These are phyloP conservation scores for Eupithecia pulchellata DNA, from an alignment of 2,888 invertebrate species.

Conservation along the genomic window DNA sequence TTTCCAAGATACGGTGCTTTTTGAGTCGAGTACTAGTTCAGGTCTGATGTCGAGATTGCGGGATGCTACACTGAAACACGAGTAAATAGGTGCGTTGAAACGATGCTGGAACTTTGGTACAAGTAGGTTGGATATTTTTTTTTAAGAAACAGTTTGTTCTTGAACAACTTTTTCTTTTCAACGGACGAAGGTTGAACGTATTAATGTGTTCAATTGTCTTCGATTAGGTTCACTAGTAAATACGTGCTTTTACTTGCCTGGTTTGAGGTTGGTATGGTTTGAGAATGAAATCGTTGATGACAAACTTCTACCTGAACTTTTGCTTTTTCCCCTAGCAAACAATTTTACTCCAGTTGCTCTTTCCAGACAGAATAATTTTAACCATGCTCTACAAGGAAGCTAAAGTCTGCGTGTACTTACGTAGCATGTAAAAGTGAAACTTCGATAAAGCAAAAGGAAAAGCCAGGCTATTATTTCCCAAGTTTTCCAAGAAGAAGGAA, in stretches of 20 bases:
- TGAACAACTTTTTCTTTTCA: not conserved
- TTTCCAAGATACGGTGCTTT: conserved; percentile 61
- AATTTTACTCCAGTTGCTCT: not conserved
- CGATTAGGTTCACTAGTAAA: no score
- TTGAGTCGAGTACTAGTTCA: conserved; percentile 32
- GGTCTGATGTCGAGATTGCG: conserved; percentile 21
- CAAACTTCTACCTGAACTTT: not conserved
- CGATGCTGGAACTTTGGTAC: conserved; percentile 1
- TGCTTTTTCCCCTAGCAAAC: not conserved
- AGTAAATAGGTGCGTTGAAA: conserved; percentile 9
- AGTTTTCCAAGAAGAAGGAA: conserved; percentile 18
- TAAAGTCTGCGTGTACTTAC: not conserved
- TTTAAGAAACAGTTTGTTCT: not conserved
- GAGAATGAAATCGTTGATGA: not conserved
- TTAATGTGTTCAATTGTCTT: no score
- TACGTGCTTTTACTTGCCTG: no score
- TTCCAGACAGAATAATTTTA: not conserved
- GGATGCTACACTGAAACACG: conserved; percentile 7
- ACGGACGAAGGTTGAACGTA: not conserved
- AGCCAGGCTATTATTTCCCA: not conserved
- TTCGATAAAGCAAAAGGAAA: not conserved
- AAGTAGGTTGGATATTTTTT: conserved; percentile 4
- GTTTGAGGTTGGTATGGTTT: no score
- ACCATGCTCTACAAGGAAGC: not conserved
- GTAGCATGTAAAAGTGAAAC: conserved; percentile 2